These are phyloP conservation scores for Diogma glabrata DNA, from an alignment of 2,888 invertebrate genomes.

Conservation along the genomic window DNA sequence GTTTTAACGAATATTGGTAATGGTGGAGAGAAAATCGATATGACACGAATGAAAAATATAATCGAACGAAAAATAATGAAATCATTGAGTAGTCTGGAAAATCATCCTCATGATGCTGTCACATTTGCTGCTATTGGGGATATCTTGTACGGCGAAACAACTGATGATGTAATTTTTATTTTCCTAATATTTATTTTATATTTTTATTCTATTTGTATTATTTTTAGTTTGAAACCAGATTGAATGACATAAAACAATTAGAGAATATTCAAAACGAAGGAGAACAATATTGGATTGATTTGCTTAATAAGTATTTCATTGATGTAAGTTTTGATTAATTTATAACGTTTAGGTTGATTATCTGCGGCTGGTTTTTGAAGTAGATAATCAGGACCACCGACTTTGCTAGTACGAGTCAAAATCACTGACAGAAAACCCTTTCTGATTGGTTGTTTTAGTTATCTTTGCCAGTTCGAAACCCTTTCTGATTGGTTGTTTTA, in stretches of 20 bases:
- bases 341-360: too few species aligned
- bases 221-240: constrained; percentile 49
- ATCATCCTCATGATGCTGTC: constrained; percentile 61
- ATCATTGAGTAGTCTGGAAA: constrained; percentile 58
- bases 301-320: constrained; percentile 48
- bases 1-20: constrained; percentile 37
- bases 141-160: constrained; percentile 64
- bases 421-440: too few species aligned
- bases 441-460: too few species aligned
- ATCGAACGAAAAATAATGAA: constrained; percentile 60
- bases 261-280: constrained; percentile 39
- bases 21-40: constrained; percentile 49
- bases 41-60: constrained; percentile 61
- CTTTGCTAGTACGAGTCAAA: too few species aligned
- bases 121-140: constrained; percentile 72
- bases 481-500: too few species aligned
- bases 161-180: constrained; percentile 50
- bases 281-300: constrained; percentile 55
- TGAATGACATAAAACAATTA: constrained; percentile 54
- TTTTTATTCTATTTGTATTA: constrained; percentile 9
- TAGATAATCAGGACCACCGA: too few species aligned
- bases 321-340: too few species aligned
- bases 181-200: not conserved
- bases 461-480: too few species aligned
- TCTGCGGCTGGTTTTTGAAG: too few species aligned